A percentile compares a stretch with the other conserved stretches of the same genome.
phyloP scores from a whole-genome alignment of 37 sponge, comb jelly and placozoan genomes.

The Dysidea cf. avara region DNA sequence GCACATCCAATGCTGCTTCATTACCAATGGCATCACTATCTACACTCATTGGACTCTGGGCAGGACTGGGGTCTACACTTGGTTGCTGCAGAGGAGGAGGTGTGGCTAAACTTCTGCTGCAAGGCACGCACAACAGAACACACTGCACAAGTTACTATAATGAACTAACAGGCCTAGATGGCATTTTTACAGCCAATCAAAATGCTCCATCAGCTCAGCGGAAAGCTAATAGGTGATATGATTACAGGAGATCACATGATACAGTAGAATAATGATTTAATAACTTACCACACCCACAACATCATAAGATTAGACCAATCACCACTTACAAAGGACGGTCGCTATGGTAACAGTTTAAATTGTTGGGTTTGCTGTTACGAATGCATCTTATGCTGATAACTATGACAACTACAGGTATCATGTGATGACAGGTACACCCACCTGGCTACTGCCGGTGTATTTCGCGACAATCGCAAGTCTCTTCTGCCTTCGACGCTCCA shows the following conservation, averaged over 20 bases:
- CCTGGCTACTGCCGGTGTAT: constrained; percentile 39
- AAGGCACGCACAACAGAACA: constrained; percentile 3
- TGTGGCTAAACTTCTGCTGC: neutral
- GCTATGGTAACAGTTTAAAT: no score
- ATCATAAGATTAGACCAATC: no score
- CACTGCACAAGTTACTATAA: neutral
- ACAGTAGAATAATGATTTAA: no score
- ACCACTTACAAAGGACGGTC: no score
- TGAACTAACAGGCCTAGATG: constrained; percentile 19
- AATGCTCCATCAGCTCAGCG: no score
- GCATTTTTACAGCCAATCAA: neutral
- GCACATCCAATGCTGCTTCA: constrained; percentile 36
- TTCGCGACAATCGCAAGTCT: constrained; percentile 79
- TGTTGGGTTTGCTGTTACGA: no score
- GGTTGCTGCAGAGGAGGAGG: neutral
- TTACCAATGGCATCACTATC: constrained; percentile 47
- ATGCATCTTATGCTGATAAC: no score
- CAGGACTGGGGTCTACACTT: constrained; percentile 25
- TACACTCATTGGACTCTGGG: neutral
- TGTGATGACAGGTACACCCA: no score
- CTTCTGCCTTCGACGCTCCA: constrained; percentile 73
- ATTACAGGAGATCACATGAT: no score
- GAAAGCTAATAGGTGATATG: no score
- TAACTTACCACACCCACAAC: no score
- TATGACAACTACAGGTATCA: no score